A percentile compares a stretch with the other conserved stretches of the same genome.
Evolutionary conservation across 2,797 vertebrate genomes (phyloP).

Genomic region (Molossus molossus): DNA sequence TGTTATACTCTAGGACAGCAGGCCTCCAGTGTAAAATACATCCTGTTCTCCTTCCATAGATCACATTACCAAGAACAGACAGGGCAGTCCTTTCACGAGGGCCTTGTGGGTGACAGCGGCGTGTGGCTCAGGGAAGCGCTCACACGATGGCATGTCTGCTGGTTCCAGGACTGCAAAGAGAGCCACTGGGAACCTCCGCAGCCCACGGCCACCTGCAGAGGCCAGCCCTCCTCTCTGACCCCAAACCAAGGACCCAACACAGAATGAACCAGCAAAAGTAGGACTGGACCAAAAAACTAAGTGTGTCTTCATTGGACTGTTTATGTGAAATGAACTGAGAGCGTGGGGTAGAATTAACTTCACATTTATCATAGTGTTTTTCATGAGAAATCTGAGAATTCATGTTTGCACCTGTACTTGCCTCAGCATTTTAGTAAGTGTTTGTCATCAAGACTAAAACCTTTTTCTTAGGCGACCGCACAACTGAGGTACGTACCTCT

Average conservation of each 20-base stretch:
- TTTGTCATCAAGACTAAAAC: constrained; percentile 35
- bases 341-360: constrained; percentile 69
- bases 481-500: not conserved
- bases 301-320: constrained; percentile 80
- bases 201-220: not conserved
- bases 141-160: not conserved
- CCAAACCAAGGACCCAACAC: not conserved
- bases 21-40: constrained; percentile 59
- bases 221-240: constrained; percentile 39
- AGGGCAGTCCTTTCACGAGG: not conserved
- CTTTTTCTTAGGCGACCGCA: constrained; percentile 52
- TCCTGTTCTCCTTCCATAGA: constrained; percentile 59
- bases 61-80: not conserved
- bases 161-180: constrained; percentile 11
- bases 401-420: constrained; percentile 64
- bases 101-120: constrained; percentile 4
- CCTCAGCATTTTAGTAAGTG: not conserved
- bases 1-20: constrained; percentile 37
- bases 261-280: not conserved
- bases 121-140: not conserved
- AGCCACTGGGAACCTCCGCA: not conserved
- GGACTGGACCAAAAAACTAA: constrained; percentile 77
- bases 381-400: constrained; percentile 69
- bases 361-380: constrained; percentile 50
- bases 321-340: constrained; percentile 82